Base-by-base conservation (phyloP, 1,140 invertebrate genomes). In the Solenopsis fugax region DNA sequence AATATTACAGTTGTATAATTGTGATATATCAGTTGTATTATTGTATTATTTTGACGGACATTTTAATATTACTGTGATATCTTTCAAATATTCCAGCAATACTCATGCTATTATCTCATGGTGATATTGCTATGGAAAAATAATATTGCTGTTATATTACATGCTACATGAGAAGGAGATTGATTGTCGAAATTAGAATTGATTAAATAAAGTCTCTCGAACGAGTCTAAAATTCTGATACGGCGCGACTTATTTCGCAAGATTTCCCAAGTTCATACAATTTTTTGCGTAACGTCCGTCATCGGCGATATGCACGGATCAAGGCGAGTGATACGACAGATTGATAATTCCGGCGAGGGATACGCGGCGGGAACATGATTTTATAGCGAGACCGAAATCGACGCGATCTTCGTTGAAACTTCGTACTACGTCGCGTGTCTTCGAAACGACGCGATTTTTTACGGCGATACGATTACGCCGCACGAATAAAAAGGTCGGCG, bases 401-500 rank as follows among this genome's bases (percentile, higher is more conserved):
- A 81, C 21, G 18, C 50, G 64, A 21, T 29, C 29, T 2, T 29
- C 41, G 58, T 29, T 45, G 64, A 41, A 21, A 41, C 29, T 0
- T 34, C 4, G 18, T 2, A 9, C 29, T 73, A 24, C 9, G 45
- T 65, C 73, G 56, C 37, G 54, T 60, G 52, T 9, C n/a, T 13
- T 62, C 52, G 21, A 4, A 10, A n/a, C 16, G 7, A 29, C 69
- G 18, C 60, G 56, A 67, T 29, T 45, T 67, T 67, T 69, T 9
- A 41, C 41, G 41, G 16, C 21, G 21, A 21, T 18, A 5, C 54
- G 45, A 73, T 73, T 73, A 34, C 41, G 9, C 6, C 41, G 65
- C 16, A 18, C 45, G 37, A 50, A 73, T 82, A 60, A 72, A 73
- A 58, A 72, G 41, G 24, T 58, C 52, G 64, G 67, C 21, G 12